Conservation (phyloP, 2,113 vertebrate genomes). For the Sapayoa aenigma region DNA sequence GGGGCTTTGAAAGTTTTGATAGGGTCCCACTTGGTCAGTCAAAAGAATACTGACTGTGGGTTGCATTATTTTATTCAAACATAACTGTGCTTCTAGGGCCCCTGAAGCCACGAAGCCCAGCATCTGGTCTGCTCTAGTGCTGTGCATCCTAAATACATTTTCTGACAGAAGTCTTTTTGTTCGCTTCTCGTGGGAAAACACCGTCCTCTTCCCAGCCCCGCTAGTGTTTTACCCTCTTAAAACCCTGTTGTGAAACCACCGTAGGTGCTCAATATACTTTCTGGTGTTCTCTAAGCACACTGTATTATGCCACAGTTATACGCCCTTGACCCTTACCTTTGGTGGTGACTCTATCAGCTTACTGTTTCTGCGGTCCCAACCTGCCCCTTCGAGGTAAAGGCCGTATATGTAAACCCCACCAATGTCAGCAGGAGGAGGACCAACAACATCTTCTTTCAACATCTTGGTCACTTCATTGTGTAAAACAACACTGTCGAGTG, state of each 20-base stretch:
- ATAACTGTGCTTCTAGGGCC: background rate
- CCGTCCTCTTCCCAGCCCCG: background rate
- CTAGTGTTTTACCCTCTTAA: background rate
- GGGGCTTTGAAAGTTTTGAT: background rate
- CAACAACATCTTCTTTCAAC: conserved; percentile 81
- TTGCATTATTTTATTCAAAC: background rate
- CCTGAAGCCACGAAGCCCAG: background rate
- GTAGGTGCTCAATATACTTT: background rate
- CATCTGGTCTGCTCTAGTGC: background rate
- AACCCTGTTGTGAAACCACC: background rate
- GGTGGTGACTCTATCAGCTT: conserved; percentile 74
- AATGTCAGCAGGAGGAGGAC: conserved; percentile 75
- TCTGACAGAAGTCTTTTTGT: background rate
- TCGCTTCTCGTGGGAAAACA: background rate
- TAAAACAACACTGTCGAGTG: conserved; percentile 79
- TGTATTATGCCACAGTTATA: background rate
- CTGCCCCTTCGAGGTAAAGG: conserved; percentile 82
- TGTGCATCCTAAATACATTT: background rate
- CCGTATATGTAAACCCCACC: conserved; percentile 83
- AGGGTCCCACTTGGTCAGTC: background rate
- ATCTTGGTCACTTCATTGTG: conserved; percentile 81
- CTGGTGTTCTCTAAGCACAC: background rate
- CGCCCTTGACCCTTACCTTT: conserved; percentile 65
- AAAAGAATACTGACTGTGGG: background rate
- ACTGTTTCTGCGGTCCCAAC: conserved; percentile 78